These are phyloP conservation scores for Eremophila alpestris DNA, from an alignment of 2,797 vertebrate species.

Conservation along the genomic window DNA sequence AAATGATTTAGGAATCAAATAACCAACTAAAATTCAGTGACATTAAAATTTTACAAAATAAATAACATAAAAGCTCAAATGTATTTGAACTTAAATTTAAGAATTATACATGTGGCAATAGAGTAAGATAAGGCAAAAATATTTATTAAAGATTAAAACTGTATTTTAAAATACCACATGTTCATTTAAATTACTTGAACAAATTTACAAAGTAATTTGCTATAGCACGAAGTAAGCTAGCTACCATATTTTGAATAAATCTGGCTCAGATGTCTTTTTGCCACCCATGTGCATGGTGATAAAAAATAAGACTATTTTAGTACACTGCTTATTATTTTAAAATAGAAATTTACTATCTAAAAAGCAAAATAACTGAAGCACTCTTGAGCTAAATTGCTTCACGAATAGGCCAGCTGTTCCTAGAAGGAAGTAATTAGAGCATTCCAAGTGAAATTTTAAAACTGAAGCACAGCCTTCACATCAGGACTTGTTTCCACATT, in stretches of 20 bases:
- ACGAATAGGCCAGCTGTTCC: neutral
- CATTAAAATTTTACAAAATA: neutral
- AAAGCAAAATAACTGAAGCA: neutral
- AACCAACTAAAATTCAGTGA: neutral
- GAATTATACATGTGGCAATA: neutral
- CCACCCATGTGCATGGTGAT: neutral
- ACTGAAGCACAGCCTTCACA: neutral
- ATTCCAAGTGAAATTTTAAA: neutral
- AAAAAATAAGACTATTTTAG: neutral
- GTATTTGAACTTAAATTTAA: neutral
- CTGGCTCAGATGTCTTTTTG: neutral
- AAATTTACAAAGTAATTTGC: neutral
- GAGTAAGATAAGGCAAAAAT: neutral
- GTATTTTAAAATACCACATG: neutral
- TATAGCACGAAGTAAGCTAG: neutral
- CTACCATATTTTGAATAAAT: neutral
- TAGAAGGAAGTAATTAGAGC: neutral
- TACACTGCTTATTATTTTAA: neutral
- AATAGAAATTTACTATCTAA: neutral
- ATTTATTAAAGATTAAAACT: neutral
- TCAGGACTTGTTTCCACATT: neutral
- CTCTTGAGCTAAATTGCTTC: neutral
- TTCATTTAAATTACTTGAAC: neutral
- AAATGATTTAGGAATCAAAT: neutral
- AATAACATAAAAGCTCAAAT: neutral